Evolutionary conservation across 2,888 invertebrate genomes (phyloP).

Genomic region (Rutpela maculata): DNA sequence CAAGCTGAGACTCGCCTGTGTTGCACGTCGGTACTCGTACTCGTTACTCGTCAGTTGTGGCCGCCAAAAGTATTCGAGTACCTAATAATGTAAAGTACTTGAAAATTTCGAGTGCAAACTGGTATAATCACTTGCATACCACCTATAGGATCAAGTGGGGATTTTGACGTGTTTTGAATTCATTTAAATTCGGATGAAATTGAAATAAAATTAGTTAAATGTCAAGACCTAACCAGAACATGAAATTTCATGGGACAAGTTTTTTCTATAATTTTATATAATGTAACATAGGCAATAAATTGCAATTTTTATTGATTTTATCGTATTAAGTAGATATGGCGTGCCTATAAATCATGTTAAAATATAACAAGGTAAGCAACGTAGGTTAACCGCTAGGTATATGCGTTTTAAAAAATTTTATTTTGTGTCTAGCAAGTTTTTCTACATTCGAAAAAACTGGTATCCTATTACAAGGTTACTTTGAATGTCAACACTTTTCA

Average conservation of each 20-base stretch:
- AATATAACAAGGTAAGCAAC: constrained; percentile 40
- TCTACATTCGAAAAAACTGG: constrained; percentile 25
- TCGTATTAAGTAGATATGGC: constrained; percentile 16
- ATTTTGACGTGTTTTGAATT: background rate
- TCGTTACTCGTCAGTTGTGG: too few species aligned
- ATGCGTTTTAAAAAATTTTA: constrained; percentile 4
- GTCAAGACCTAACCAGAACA: background rate
- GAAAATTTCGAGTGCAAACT: too few species aligned
- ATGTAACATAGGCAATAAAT: constrained; percentile 17
- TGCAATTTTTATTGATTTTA: constrained; percentile 29
- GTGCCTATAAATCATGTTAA: constrained; percentile 35
- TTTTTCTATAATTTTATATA: background rate
- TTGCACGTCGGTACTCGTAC: too few species aligned
- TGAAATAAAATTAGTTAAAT: background rate
- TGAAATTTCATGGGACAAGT: constrained; percentile 3
- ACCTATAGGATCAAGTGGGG: background rate
- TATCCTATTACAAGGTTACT: constrained; percentile 12
- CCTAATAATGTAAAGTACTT: too few species aligned
- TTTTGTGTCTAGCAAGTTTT: constrained; percentile 23
- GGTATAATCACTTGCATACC: too few species aligned
- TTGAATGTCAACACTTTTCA: constrained; percentile 25
- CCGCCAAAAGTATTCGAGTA: too few species aligned
- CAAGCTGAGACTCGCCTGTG: too few species aligned
- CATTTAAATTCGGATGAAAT: background rate
- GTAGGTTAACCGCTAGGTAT: background rate